A percentile compares a stretch with the other conserved stretches of the same genome.
Evolutionary conservation across 23 tunicate species (phyloP).

Genomic region (Phallusia fumigata): DNA sequence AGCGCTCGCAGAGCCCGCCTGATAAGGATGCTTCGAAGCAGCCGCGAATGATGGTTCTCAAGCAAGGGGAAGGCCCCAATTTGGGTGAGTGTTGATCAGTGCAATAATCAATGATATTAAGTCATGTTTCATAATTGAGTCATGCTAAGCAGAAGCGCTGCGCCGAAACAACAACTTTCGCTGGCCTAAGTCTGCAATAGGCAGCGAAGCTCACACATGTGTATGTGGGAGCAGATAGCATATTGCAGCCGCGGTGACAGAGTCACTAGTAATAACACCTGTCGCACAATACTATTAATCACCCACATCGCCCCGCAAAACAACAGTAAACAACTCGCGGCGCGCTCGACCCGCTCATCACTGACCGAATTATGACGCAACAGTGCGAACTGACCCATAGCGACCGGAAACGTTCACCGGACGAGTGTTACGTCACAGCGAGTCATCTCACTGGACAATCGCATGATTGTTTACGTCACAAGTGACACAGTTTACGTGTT

Average conservation of each 20-base stretch:
- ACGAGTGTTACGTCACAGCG: conserved; percentile 8
- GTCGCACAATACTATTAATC: not conserved
- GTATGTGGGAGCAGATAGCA: no score
- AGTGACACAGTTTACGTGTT: conserved; percentile 2
- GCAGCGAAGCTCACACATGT: no score
- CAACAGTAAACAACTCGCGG: conserved; percentile 1
- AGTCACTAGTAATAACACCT: no score
- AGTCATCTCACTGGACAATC: not conserved
- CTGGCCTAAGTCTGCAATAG: no score
- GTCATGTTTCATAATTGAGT: no score
- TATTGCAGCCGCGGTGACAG: no score
- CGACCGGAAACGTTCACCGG: conserved; percentile 28
- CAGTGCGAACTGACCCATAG: not conserved
- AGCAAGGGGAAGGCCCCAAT: conserved; percentile 91
- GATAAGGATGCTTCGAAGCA: conserved; percentile 41
- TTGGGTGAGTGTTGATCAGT: conserved; percentile 39
- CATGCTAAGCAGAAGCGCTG: no score
- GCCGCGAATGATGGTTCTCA: conserved; percentile 79
- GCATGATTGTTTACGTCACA: conserved; percentile 7
- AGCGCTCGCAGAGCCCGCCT: conserved; percentile 73
- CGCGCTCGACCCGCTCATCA: not conserved
- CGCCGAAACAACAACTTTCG: no score
- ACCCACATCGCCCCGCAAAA: not conserved
- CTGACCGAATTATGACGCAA: conserved; percentile 53
- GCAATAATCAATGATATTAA: no score